Evolutionary conservation across 1,140 invertebrate genomes (phyloP), one percentile per base, ranked within the genome.

Genomic region (Orchestia grillus): DNA sequence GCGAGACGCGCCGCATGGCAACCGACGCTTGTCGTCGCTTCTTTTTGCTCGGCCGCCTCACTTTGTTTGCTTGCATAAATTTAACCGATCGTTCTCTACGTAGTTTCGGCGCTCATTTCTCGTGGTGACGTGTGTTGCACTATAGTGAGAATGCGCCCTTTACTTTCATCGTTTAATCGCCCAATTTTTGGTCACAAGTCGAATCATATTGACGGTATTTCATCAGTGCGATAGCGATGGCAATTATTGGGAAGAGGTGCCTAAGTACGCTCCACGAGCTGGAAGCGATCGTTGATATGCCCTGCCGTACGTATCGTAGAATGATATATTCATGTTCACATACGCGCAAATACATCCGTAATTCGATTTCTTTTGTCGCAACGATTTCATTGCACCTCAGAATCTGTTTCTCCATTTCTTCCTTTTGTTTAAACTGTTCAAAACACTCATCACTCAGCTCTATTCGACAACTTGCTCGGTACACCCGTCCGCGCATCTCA

Each of bases 1-100:
- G 62, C 62, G 62, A 77, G 62, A 77, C 62, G 62, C 62, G 62
- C 62, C 62, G 62, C 62, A 77, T 77, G 62, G 62, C 62, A 77
- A 77, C 62, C 62, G 62, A 77, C 62, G 62, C 62, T 77, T 77
- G 62, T 36, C 11, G 62, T 15, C 62, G 11, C 62, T 77, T 77
- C 15, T 77, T 77, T 77, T 77, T 77, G 11, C 15, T 36, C 28
- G 62, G 62, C 15, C 36, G 62, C 62, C 15, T 77, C 62, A 36
- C 11, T 77, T 77, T 15, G 62, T 77, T 77, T 1, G 62, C 62
- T 77, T 77, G 62, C 28, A 36, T 77, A 28, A 77, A 36, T 77
- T 15, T 15, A 77, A 77, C 62, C 36, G 28, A 19, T 77, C 36
- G 28, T 28, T 1, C 11, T 15, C 62, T 15, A 1, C 36, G 62